Base-by-base conservation (phyloP, 1,140 invertebrate species). In the Dreissena rostriformis region DNA sequence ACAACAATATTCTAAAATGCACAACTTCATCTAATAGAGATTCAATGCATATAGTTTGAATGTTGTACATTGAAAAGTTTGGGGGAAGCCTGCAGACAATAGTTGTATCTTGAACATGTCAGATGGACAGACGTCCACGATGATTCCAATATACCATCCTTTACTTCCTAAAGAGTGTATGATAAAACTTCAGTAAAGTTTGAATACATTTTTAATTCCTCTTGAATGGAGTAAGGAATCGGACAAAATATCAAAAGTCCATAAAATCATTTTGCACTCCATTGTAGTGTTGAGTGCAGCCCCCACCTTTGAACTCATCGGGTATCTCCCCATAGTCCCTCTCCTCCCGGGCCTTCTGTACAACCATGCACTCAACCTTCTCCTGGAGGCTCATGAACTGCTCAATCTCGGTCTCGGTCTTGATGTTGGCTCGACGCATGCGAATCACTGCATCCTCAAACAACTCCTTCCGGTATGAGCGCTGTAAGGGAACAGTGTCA, bases 301-400 rank as follows among this genome's bases (percentile, higher is more conserved):
- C 82, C 84, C 88, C 88, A 96, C 95, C 95, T 94, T 96, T 96
- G 93, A 99, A 99, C 93, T 99, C 98, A 87, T 99, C 98, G 0
- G 98, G 98, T 63, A 98, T 98, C 93, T 99, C 98, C 49, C 97
- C 97, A 91, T 96, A 98, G 93, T 99, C 98, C 85, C 98, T 84
- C 78, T 94, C 93, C n/a, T 87, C 84, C 55, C 90, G 82, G 19
- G 88, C 70, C 79, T 99, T 99, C 83, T 96, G 96, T 81, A 97
- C 95, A 90, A 96, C 94, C 84, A 98, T 96, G 86, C 96, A 95
- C 86, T 97, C 95, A 7, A 98, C 97, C 91, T 96, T 96, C 72
- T 96, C 95, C 7, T 97, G 96, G 19, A 99, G 95, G 29, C 95
- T 94, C 89, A 95, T 95, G 90, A 99, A 99, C 83, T 96, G 95